These are phyloP conservation scores for Leucania comma DNA, from an alignment of 2,888 invertebrate species.

Conservation along the genomic window DNA sequence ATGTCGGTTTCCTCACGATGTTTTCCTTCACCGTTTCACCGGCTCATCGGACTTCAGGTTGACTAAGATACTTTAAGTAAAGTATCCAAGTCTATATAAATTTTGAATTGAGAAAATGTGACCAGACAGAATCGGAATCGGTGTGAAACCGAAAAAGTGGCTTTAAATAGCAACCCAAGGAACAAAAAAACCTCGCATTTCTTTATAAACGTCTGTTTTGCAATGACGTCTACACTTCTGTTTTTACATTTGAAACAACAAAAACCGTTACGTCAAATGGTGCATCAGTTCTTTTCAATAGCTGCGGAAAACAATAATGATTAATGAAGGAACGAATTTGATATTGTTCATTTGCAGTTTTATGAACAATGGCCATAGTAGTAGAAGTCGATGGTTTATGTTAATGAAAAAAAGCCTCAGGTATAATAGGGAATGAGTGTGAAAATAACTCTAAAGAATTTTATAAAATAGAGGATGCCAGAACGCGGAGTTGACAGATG, in stretches of 20 bases:
- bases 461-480: not conserved
- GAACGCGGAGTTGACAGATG: not conserved
- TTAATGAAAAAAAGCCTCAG: not conserved
- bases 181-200: constrained; percentile 19
- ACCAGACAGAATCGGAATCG: no score
- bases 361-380: not conserved
- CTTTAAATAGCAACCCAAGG: constrained; percentile 9
- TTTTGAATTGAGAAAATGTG: not conserved
- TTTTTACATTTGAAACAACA: constrained; percentile 25
- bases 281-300: constrained; percentile 43
- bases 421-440: no score
- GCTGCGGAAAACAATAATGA: constrained; percentile 3
- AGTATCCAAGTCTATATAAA: no score
- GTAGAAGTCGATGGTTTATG: not conserved
- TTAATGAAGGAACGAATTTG: constrained; percentile 12
- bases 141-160: not conserved
- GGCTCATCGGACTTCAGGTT: no score
- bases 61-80: no score
- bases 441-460: not conserved
- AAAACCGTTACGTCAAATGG: not conserved
- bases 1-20: no score
- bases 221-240: constrained; percentile 40
- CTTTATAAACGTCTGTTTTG: constrained; percentile 8
- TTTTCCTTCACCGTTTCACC: no score
- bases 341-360: constrained; percentile 1